Evolutionary conservation across 2,113 vertebrate species (phyloP), one percentile per base, ranked within the genome.

Genomic region (Esox niger): DNA sequence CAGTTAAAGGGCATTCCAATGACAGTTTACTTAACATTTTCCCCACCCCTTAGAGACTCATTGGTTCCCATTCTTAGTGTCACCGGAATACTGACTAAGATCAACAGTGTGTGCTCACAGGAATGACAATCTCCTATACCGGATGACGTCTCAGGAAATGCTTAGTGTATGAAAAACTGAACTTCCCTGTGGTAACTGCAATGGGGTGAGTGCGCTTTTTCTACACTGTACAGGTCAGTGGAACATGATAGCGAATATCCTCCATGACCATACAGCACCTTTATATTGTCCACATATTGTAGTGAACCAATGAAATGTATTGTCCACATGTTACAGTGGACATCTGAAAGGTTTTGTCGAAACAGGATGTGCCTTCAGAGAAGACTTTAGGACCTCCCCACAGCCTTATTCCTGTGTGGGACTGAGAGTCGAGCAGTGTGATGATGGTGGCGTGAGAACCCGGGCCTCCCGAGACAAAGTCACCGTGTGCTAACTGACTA

Each of bases 1-100:
- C n/a, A n/a, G n/a, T 63, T 27, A 57, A 57, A 57, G 55, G 26
- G 17, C 47, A 21, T 69, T 55, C n/a, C n/a, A n/a, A n/a, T n/a
- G n/a, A n/a, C n/a, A n/a, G n/a, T n/a, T 26, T 27, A 21, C 62
- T 59, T 72, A n/a, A n/a, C 29, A 31, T 63, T 52, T 70, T 67
- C 38, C n/a, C 35, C 58, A 62, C 47, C 20, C 46, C 3, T 55
- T 33, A 43, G 23, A 23, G 43, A 74, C 63, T 0, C 11, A 70
- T 72, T 82, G 74, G 69, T 77, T 83, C 73, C 77, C 70, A 74
- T 70, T 82, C 62, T 43, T 55, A 63, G 13, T 13, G 1, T 31
- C 70, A 52, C 29, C 59, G 78, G 77, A 79, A 62, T 10, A 21
- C 20, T 3, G 56, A 66, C 68, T n/a, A 69, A 73, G 56, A 71